Percentiles rank a stretch among this genome's conserved stretches.
These are phyloP conservation scores for Pseudomyrmex concolor DNA, from an alignment of 1,140 invertebrate species.

Conservation along the genomic window DNA sequence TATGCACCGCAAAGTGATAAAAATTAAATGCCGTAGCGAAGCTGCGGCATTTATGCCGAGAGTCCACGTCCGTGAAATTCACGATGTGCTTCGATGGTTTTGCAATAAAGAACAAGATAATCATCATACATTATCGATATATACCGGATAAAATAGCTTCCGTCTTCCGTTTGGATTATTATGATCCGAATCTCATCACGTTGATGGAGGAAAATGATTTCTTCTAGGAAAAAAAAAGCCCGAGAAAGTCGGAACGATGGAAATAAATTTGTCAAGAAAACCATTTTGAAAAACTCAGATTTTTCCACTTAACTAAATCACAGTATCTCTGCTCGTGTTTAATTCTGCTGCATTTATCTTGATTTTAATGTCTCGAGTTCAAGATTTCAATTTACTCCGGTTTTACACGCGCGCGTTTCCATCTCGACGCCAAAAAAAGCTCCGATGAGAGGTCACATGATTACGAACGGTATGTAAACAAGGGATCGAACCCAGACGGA, in stretches of 20 bases:
- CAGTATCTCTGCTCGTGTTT: neutral
- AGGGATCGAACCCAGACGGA: slow-evolving; percentile 66
- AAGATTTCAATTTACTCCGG: slow-evolving; percentile 13
- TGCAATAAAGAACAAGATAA: slow-evolving; percentile 56
- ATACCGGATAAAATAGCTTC: slow-evolving; percentile 61
- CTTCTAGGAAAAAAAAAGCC: slow-evolving; percentile 17
- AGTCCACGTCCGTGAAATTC: slow-evolving; percentile 33
- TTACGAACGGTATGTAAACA: slow-evolving; percentile 73
- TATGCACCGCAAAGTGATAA: slow-evolving; percentile 10
- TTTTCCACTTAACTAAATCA: neutral
- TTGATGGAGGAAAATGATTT: slow-evolving; percentile 47
- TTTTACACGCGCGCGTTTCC: neutral
- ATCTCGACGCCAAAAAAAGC: slow-evolving; percentile 3
- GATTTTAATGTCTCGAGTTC: no score
- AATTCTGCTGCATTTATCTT: neutral
- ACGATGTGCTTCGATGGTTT: slow-evolving; percentile 49
- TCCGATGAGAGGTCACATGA: slow-evolving; percentile 41
- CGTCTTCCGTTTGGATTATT: slow-evolving; percentile 66
- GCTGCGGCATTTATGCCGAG: no score
- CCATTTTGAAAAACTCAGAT: neutral
- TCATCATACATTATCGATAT: slow-evolving; percentile 21
- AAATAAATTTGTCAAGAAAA: neutral
- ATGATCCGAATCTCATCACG: slow-evolving; percentile 49
- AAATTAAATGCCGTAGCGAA: slow-evolving; percentile 53
- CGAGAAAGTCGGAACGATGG: slow-evolving; percentile 21